A percentile compares a stretch with the other conserved stretches of the same genome.
Evolutionary conservation across 2,113 vertebrate genomes (phyloP).

Genomic region (Axis porcinus): DNA sequence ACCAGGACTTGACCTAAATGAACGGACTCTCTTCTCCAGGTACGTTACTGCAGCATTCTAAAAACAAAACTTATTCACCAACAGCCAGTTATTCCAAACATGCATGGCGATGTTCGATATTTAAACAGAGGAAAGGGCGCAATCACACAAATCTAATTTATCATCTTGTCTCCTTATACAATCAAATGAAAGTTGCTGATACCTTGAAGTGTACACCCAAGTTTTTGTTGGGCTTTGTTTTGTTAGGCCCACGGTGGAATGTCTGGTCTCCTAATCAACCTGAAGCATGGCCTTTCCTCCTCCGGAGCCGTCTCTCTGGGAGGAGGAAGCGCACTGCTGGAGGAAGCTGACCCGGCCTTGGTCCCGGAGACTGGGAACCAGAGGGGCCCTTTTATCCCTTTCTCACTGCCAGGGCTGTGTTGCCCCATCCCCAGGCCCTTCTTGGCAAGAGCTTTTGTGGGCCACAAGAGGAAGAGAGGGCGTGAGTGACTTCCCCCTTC

Average conservation of each 20-base stretch:
- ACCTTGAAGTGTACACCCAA: slow-evolving; percentile 44
- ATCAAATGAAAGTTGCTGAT: slow-evolving; percentile 74
- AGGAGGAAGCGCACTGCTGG: slow-evolving; percentile 44
- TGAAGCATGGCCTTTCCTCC: slow-evolving; percentile 47
- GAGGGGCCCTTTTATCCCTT: neutral
- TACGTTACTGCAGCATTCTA: neutral
- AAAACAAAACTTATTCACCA: slow-evolving; percentile 6
- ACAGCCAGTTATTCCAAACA: slow-evolving; percentile 35
- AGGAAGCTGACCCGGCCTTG: slow-evolving; percentile 49
- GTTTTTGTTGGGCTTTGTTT: slow-evolving; percentile 43
- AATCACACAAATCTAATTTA: slow-evolving; percentile 68
- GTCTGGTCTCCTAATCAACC: slow-evolving; percentile 72
- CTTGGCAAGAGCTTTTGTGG: neutral
- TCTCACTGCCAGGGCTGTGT: neutral
- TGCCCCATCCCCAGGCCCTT: neutral
- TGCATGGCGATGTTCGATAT: slow-evolving; percentile 62
- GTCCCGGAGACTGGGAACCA: neutral
- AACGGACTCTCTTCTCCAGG: neutral
- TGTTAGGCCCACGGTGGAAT: slow-evolving; percentile 48
- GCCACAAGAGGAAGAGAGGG: neutral
- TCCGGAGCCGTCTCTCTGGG: slow-evolving; percentile 45
- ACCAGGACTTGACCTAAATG: neutral
- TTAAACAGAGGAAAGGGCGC: slow-evolving; percentile 62
- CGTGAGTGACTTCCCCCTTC: neutral
- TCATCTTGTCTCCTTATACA: slow-evolving; percentile 72